Percentiles rank a stretch among this genome's conserved stretches.
Evolutionary conservation across 2,888 invertebrate genomes (phyloP).

Genomic region (Andrena hattorfiana): DNA sequence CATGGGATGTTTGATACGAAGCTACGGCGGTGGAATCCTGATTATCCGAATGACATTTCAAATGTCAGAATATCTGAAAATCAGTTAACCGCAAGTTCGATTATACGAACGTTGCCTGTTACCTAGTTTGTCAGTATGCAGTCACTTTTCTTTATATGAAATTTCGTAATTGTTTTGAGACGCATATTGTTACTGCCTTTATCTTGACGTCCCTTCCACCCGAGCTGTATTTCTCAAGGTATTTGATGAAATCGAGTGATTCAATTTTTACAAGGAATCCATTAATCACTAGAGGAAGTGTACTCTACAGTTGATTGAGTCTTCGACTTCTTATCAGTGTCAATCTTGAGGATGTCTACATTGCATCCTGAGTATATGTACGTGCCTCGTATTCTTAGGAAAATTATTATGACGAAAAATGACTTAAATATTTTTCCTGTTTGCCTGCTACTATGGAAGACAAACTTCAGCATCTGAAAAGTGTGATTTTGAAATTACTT

Average conservation of each 20-base stretch:
- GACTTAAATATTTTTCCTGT: neutral
- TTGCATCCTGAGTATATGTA: neutral
- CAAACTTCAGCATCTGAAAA: neutral
- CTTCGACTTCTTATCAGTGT: conserved; percentile 8
- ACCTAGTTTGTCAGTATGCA: too few species aligned
- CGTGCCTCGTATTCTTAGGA: neutral
- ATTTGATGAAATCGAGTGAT: neutral
- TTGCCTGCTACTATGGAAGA: neutral
- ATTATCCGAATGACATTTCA: too few species aligned
- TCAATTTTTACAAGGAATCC: neutral
- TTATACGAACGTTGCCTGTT: too few species aligned
- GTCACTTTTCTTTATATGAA: too few species aligned
- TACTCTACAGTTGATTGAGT: neutral
- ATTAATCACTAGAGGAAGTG: neutral
- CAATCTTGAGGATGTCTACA: conserved; percentile 4
- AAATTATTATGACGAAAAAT: neutral
- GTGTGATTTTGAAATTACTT: neutral
- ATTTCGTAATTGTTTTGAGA: too few species aligned
- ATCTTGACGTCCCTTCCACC: neutral
- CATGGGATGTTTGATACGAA: too few species aligned
- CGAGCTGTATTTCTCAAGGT: neutral
- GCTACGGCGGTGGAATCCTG: too few species aligned
- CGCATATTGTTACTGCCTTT: too few species aligned
- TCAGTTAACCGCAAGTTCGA: too few species aligned
- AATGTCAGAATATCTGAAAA: too few species aligned